Percentiles rank a stretch among this genome's conserved stretches.
Conservation (phyloP, 2,797 vertebrate genomes). For the Smutsia gigantea region DNA sequence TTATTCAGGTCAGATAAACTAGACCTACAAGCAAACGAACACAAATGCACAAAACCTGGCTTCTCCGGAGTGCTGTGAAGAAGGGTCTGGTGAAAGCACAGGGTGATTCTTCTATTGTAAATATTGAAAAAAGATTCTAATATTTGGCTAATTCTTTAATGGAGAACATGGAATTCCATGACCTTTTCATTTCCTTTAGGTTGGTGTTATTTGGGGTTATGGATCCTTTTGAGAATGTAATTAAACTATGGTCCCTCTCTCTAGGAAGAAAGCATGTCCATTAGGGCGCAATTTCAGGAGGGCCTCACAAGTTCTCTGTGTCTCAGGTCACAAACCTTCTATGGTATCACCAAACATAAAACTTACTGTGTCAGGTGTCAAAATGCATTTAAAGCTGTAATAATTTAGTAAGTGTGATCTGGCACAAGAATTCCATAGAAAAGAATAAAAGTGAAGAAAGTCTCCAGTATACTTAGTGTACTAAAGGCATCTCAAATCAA, state of each 20-base stretch:
- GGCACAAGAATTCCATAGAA: not conserved
- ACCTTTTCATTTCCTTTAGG: not conserved
- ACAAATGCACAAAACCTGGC: not conserved
- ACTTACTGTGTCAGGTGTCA: not conserved
- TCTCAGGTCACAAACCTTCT: not conserved
- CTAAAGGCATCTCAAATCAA: not conserved
- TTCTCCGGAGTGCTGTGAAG: not conserved
- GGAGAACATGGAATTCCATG: not conserved
- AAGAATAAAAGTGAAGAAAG: slow-evolving; percentile 23
- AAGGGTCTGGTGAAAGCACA: not conserved
- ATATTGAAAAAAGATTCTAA: not conserved
- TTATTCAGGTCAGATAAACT: not conserved
- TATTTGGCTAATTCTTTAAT: not conserved
- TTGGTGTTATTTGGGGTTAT: not conserved
- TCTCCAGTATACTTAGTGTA: not conserved
- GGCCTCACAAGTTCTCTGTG: not conserved
- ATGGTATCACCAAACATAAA: not conserved
- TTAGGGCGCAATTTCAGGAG: not conserved
- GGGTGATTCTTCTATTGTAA: not conserved
- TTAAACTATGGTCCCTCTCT: not conserved
- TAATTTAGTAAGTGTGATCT: not conserved
- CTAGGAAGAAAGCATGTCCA: not conserved
- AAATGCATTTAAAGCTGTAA: not conserved
- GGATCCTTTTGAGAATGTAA: not conserved
- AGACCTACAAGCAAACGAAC: not conserved